Conservation (phyloP, 2,113 vertebrate species). For the Chlorocebus sabaeus region DNA sequence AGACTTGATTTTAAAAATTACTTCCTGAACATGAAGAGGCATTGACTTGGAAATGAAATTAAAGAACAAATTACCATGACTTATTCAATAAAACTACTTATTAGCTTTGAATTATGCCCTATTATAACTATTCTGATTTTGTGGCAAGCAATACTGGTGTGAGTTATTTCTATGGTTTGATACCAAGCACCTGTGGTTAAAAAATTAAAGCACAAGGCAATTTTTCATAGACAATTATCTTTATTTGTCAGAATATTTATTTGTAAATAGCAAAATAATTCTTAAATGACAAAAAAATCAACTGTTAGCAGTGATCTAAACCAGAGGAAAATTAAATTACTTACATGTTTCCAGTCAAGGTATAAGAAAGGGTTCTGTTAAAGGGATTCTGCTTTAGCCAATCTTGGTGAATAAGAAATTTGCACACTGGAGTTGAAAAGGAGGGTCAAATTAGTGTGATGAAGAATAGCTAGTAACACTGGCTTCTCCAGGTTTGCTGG, state of each 20-base stretch:
- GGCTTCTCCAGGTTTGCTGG: fast-evolving
- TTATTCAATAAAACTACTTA: constrained; percentile 15
- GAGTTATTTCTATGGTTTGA: constrained; percentile 40
- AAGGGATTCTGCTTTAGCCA: not conserved
- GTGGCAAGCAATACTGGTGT: not conserved
- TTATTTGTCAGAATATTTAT: constrained; percentile 6
- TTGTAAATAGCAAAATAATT: not conserved
- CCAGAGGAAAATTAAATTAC: constrained; percentile 38
- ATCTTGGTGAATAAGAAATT: not conserved
- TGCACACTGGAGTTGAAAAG: fast-evolving
- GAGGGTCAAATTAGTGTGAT: fast-evolving
- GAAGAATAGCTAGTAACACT: not conserved
- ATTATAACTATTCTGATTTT: not conserved
- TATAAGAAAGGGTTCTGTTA: constrained; percentile 13
- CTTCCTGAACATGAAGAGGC: not conserved
- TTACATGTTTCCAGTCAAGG: constrained; percentile 37
- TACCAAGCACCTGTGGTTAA: not conserved
- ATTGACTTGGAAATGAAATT: constrained; percentile 3
- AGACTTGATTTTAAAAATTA: constrained; percentile 46
- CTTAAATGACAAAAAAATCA: constrained; percentile 10
- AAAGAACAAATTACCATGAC: not conserved
- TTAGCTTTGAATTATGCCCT: constrained; percentile 47
- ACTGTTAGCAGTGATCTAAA: not conserved
- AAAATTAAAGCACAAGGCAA: not conserved
- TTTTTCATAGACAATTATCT: not conserved